phyloP scores from a whole-genome alignment of 1,140 invertebrate genomes.

The Oscheius sp. region DNA sequence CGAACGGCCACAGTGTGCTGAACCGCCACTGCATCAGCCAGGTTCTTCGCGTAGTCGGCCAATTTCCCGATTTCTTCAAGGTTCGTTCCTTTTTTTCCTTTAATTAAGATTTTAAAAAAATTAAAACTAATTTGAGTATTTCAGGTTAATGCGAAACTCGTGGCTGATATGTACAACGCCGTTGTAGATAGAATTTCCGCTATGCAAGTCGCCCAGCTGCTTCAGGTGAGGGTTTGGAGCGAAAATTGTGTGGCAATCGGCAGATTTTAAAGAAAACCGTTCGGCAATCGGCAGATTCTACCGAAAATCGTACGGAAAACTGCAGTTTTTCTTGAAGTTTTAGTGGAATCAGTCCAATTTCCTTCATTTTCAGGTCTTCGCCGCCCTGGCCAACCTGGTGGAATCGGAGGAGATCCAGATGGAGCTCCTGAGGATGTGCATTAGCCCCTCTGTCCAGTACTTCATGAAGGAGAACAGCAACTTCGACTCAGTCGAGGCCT shows the following conservation, averaged over 20 bases:
- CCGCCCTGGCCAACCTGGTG: slow-evolving; percentile 49
- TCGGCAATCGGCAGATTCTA: no score
- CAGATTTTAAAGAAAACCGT: no score
- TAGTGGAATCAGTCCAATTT: not conserved
- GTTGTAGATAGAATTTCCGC: slow-evolving; percentile 38
- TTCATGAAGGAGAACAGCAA: not conserved
- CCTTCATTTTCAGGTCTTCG: slow-evolving; percentile 24
- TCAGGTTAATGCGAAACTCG: slow-evolving; percentile 39
- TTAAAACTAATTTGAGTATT: slow-evolving; percentile 17
- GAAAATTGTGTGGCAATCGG: no score
- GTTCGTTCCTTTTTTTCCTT: slow-evolving; percentile 5
- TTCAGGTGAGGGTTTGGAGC: slow-evolving; percentile 38
- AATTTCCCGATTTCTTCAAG: slow-evolving; percentile 7
- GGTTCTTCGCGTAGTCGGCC: not conserved
- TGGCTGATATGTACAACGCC: slow-evolving; percentile 41
- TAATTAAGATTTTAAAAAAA: slow-evolving; percentile 17
- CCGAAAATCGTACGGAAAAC: no score
- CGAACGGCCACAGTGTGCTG: not conserved
- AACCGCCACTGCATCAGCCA: not conserved
- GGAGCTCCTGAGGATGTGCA: slow-evolving; percentile 37
- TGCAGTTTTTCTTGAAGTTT: no score
- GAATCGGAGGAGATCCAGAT: slow-evolving; percentile 26
- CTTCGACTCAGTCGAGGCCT: slow-evolving; percentile 13
- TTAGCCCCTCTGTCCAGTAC: not conserved
- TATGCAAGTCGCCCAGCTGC: slow-evolving; percentile 53